Evolutionary conservation across 2,797 vertebrate genomes (phyloP), one percentile per base, ranked within the genome.

Genomic region (Myotis myotis): DNA sequence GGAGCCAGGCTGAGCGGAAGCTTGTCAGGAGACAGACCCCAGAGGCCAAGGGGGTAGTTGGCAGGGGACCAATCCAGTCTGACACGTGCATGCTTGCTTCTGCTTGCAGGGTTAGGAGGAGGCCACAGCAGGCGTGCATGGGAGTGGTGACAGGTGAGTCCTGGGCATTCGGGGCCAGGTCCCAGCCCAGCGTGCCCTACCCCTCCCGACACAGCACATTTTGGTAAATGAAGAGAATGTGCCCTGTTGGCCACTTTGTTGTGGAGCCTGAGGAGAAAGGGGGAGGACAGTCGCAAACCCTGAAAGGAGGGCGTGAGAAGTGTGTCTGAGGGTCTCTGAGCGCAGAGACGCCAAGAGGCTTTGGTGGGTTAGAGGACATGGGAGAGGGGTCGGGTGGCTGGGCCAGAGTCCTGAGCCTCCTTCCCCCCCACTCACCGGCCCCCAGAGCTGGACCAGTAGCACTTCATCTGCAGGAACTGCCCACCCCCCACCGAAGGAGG

Each of bases 91-190:
- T 88, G 41, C 91, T 96, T 85, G 72, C 91, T 97, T 96, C 38
- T 95, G 23, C 95, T 96, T 98, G 16, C 53, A 98, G 98, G 93
- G 84, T 83, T 33, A 89, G 96, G 87, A 90, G 72, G 6, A 71
- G 55, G 62, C 62, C 93, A 19, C 92, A 79, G 79, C 96, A 97
- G 83, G 12, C 13, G 2, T 98, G 87, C 62, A 0, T 93, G 96
- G 95, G 76, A 89, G 85, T 96, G 71, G 89, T 98, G 85, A 96
- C 98, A 96, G 98, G 98, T 98, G 94, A 28, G 97, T 60, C 23
- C 22, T 15, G 41, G 30, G 55, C 15, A n/a, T 80, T 64, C 8
- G 0, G 0, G 60, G 38, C 23, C 33, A 44, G 28, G 15, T 62
- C 74, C 44, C 66, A 36, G 62, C 74, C 44, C 66, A 36, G 62